Evolutionary conservation across 2,113 vertebrate genomes (phyloP).

Genomic region (Gobio gobio): DNA sequence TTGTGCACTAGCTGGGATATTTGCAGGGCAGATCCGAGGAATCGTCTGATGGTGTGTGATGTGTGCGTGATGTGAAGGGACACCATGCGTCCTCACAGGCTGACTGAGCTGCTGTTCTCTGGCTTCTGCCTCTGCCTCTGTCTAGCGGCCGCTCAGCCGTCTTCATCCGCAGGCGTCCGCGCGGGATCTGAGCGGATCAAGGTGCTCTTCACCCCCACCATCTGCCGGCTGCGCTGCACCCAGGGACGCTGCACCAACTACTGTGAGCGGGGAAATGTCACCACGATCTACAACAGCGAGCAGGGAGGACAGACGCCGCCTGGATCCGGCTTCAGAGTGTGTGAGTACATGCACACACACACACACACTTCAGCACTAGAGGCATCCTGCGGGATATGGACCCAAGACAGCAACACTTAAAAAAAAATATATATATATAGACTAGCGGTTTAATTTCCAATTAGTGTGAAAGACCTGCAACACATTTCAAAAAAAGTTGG

Average conservation of each 20-base stretch:
- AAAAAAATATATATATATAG: background rate
- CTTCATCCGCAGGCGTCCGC: conserved; percentile 7
- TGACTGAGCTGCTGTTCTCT: conserved; percentile 62
- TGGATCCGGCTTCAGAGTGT: conserved; percentile 90
- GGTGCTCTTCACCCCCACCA: conserved; percentile 93
- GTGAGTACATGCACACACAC: conserved; percentile 77
- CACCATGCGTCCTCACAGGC: conserved; percentile 65
- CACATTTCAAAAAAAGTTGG: no score
- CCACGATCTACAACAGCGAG: conserved; percentile 88
- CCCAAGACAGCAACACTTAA: no score
- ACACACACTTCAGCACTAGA: background rate
- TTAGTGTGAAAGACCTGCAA: background rate
- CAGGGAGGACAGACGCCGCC: conserved; percentile 67
- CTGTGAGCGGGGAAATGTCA: conserved; percentile 90
- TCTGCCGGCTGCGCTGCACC: conserved; percentile 91
- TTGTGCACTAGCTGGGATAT: background rate
- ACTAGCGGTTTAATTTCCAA: background rate
- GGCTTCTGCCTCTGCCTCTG: conserved; percentile 56
- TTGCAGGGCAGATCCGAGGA: background rate
- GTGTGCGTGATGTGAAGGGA: conserved; percentile 51
- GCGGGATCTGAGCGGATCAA: conserved; percentile 79
- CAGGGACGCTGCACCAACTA: conserved; percentile 85
- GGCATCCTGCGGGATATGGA: background rate
- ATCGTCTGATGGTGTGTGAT: background rate
- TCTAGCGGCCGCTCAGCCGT: conserved; percentile 74